A percentile compares a stretch with the other conserved stretches of the same genome.
These are phyloP conservation scores for Ammospiza nelsoni DNA, from an alignment of 2,113 vertebrate species.

Conservation along the genomic window DNA sequence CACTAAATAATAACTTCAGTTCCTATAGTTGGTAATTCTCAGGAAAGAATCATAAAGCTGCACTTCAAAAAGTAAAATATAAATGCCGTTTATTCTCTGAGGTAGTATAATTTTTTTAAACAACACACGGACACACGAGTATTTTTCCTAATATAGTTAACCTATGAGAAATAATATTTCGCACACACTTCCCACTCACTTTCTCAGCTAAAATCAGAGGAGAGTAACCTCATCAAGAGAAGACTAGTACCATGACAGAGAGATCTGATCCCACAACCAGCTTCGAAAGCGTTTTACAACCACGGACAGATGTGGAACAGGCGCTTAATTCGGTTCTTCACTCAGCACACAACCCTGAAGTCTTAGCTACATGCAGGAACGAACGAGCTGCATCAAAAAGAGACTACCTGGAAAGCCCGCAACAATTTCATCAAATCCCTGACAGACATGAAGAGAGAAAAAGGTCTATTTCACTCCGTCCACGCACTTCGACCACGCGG, in stretches of 20 bases:
- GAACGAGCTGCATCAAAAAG: rapidly evolving
- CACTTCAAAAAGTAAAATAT: not conserved
- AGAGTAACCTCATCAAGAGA: not conserved
- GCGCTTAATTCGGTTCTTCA: rapidly evolving
- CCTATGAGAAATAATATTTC: not conserved
- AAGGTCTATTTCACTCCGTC: rapidly evolving
- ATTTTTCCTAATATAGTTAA: not conserved
- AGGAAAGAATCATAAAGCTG: not conserved
- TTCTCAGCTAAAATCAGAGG: not conserved
- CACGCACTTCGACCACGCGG: rapidly evolving
- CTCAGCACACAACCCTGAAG: no score
- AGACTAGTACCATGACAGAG: rapidly evolving
- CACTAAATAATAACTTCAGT: not conserved
- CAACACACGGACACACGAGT: rapidly evolving
- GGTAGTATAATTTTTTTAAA: not conserved
- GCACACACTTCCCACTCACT: not conserved
- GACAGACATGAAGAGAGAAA: rapidly evolving
- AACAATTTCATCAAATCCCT: no score
- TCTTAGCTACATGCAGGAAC: rapidly evolving
- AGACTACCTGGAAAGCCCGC: rapidly evolving
- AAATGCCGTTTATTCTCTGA: not conserved
- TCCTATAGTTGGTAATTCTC: not conserved
- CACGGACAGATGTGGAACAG: rapidly evolving
- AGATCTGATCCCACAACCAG: not conserved
- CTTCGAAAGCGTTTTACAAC: not conserved